phyloP scores from a whole-genome alignment of 2,113 vertebrate genomes.

The Caranx melampygus region DNA sequence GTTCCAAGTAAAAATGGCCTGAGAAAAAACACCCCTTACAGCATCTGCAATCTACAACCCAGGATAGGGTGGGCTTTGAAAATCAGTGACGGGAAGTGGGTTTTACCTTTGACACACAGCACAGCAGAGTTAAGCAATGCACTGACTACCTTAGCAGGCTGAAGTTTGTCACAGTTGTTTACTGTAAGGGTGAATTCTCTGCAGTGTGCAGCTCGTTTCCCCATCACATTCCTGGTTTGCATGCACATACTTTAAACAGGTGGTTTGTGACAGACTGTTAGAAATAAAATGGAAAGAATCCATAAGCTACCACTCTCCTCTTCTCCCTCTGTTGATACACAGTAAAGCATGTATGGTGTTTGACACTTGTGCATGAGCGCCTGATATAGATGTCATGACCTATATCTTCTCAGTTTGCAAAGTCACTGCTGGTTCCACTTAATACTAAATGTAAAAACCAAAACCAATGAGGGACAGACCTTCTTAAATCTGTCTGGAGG shows the following conservation, averaged over 20 bases:
- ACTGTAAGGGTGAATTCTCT: slow-evolving; percentile 32
- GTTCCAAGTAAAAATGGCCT: background rate
- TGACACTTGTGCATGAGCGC: background rate
- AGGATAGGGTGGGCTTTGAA: background rate
- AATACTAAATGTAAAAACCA: background rate
- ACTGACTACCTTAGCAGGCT: background rate
- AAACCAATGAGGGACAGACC: background rate
- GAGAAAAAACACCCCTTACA: background rate
- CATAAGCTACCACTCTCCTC: background rate
- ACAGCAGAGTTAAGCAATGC: slow-evolving; percentile 9
- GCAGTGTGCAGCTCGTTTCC: slow-evolving; percentile 3
- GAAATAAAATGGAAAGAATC: slow-evolving; percentile 34
- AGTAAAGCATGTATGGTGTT: background rate
- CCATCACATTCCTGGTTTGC: slow-evolving; percentile 32
- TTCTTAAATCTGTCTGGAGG: background rate
- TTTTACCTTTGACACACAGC: slow-evolving; percentile 9
- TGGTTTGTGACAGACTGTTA: slow-evolving; percentile 21
- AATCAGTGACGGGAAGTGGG: slow-evolving; percentile 23
- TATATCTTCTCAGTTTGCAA: slow-evolving; percentile 6
- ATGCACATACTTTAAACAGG: slow-evolving; percentile 43
- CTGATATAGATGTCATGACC: slow-evolving; percentile 16
- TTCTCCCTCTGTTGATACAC: background rate
- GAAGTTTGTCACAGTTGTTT: slow-evolving; percentile 29
- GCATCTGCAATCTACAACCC: slow-evolving; percentile 2
- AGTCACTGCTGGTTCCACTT: background rate